Conservation (phyloP, 1,140 invertebrate genomes). For the Augochlora pura region DNA sequence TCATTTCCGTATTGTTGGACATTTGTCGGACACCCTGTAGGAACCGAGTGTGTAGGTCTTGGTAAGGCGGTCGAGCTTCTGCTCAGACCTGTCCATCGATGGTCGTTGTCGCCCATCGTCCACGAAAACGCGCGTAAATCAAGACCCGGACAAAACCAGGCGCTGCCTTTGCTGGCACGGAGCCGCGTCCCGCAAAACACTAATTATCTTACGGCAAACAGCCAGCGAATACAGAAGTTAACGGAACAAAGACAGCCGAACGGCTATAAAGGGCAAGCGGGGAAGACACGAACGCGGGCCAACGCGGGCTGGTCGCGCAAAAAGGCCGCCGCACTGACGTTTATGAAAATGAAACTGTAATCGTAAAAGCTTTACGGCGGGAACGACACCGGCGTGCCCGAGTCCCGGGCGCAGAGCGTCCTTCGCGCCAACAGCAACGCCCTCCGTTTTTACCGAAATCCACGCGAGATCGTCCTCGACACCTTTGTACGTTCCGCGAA, state of each 20-base stretch:
- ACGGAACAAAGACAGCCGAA: constrained; percentile 39
- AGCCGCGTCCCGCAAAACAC: constrained; percentile 68
- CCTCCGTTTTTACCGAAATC: constrained; percentile 22
- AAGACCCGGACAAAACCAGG: constrained; percentile 45
- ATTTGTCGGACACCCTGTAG: no score
- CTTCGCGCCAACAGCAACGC: constrained; percentile 1
- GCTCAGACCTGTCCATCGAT: not conserved
- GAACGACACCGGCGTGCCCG: constrained; percentile 13
- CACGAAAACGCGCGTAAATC: constrained; percentile 51
- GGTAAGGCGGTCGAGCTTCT: not conserved
- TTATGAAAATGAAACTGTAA: constrained; percentile 81
- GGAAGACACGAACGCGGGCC: not conserved
- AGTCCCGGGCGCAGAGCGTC: not conserved
- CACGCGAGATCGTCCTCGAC: not conserved
- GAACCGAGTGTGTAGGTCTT: no score
- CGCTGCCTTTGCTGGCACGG: constrained; percentile 12
- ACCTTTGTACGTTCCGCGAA: not conserved
- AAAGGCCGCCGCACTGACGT: constrained; percentile 76
- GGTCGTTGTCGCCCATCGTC: constrained; percentile 15
- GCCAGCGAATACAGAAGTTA: constrained; percentile 45
- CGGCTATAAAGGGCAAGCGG: constrained; percentile 26
- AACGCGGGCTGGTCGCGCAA: constrained; percentile 58
- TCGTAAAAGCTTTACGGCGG: constrained; percentile 78
- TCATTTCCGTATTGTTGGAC: no score
- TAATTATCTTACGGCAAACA: constrained; percentile 77